Conservation (phyloP, 2,797 vertebrate genomes). For the Cercopithecus petaurista region DNA sequence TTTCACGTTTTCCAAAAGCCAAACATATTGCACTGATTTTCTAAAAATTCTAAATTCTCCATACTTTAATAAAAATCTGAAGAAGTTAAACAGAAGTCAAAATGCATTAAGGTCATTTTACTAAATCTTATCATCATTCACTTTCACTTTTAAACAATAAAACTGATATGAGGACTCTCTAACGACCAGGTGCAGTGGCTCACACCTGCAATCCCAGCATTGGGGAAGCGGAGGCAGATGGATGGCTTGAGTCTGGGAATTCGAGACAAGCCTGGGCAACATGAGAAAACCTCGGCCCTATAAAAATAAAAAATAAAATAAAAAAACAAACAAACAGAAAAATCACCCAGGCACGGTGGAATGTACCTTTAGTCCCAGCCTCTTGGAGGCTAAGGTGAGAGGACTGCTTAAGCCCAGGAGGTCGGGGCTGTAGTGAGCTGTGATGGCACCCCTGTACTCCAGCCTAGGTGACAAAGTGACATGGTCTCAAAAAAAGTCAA, state of each 20-base stretch:
- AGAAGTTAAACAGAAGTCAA: neutral
- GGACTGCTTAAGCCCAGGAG: too few species aligned
- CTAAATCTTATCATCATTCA: neutral
- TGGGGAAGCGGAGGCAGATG: neutral
- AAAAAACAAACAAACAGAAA: neutral
- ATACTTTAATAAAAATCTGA: neutral
- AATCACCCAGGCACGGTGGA: neutral
- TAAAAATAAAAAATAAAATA: neutral
- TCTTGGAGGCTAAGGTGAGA: too few species aligned
- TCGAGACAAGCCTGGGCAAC: neutral
- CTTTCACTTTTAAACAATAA: constrained; percentile 22
- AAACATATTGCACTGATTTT: neutral
- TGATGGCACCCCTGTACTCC: too few species aligned
- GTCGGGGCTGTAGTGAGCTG: too few species aligned
- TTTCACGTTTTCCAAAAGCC: neutral
- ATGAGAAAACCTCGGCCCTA: neutral
- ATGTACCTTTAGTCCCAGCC: neutral
- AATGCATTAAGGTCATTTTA: neutral
- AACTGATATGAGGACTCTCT: neutral
- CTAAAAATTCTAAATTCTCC: neutral
- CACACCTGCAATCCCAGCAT: neutral
- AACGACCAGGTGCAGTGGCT: neutral
- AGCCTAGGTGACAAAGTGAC: too few species aligned
- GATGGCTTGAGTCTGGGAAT: neutral
- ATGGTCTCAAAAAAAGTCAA: too few species aligned